Base-by-base conservation (phyloP, 2,888 invertebrate species). In the Elegia similella region DNA sequence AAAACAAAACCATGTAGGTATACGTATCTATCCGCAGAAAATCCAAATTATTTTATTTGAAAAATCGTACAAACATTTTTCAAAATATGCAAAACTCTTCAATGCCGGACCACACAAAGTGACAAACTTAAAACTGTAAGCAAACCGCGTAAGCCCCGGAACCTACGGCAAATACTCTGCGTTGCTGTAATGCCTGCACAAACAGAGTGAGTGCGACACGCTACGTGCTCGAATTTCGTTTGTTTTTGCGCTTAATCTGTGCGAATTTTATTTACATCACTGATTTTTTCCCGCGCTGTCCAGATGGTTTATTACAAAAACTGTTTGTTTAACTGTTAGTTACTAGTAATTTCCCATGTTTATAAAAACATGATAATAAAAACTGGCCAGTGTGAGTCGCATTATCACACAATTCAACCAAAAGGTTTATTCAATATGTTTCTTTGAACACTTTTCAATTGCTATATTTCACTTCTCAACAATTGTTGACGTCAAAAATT, bases 111-210 rank as follows among this genome's bases (percentile, higher is more conserved):
- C 84, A 86, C 87, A 85, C 84, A 82, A 75, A 75, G 78, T 83
- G 84, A 84, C 82, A 81, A 80, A 80, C 73, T 75, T 84, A 78
- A 84, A 84, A 84, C 84, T 79, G 76, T 78, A 74, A 78, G 80
- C 77, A 87, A 86, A 86, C 84, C 73, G 63, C 70, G 76, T 75
- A 80, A 80, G 77, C 82, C 76, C 72, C 64, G 72, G 64, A 81
- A 84, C 81, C 86, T 80, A 80, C 65, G 62, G 81, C 84, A 88
- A 88, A 88, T 86, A 87, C 76, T 62, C 72, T 61, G 67, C 75
- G n/a, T n/a, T 75, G 73, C 75, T 78, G 78, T 88, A 86, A 88
- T 85, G 77, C 87, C 72, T 76, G 71, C 73, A 75, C 86, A 88
- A 87, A 88, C 80, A 87, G 64, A 1, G 29, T 6, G 10, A 42